A percentile compares a stretch with the other conserved stretches of the same genome.
These are phyloP conservation scores for Muscidifurax raptorellus DNA, from an alignment of 1,140 invertebrate genomes.

Conservation along the genomic window DNA sequence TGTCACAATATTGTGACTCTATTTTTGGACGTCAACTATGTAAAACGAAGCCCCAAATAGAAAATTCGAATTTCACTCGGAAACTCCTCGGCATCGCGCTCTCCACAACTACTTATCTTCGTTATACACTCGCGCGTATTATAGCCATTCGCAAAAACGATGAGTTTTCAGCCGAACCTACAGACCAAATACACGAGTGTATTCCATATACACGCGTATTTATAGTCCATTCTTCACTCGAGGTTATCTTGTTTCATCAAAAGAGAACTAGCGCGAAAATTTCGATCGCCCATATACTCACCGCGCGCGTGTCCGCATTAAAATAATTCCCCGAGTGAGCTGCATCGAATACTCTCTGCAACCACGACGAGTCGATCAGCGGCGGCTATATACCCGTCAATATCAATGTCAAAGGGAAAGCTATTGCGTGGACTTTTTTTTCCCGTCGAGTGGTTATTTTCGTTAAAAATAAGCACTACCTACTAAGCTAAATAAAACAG, in stretches of 20 bases:
- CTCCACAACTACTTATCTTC: no score
- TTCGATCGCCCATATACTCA: background rate
- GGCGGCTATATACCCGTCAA: background rate
- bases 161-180: no score
- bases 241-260: constrained; percentile 34
- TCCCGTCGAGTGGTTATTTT: constrained; percentile 17
- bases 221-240: constrained; percentile 18
- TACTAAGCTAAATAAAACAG: constrained; percentile 51
- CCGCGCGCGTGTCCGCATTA: no score
- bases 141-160: no score
- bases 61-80: no score
- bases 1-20: no score
- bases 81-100: no score
- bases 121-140: no score
- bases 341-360: no score
- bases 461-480: constrained; percentile 48
- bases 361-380: background rate
- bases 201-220: constrained; percentile 10
- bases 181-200: background rate
- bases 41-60: no score
- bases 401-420: constrained; percentile 24
- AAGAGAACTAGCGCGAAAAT: background rate
- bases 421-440: background rate
- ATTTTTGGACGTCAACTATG: no score
- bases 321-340: no score